Evolutionary conservation across 1,140 invertebrate genomes (phyloP).

Genomic region (Lordiphosa stackelbergi): DNA sequence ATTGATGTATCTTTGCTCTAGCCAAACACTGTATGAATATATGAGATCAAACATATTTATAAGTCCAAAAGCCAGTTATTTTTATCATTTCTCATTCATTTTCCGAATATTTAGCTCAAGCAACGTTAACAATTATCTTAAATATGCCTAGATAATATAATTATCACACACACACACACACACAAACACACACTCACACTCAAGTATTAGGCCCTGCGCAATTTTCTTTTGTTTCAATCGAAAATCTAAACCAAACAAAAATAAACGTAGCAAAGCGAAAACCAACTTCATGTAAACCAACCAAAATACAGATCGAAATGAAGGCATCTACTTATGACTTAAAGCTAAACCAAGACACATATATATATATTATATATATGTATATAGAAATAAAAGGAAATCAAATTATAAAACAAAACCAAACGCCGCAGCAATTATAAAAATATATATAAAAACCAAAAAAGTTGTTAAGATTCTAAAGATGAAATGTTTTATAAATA

Average conservation of each 20-base stretch:
- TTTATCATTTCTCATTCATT: neutral
- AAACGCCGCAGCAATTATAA: slow-evolving; percentile 55
- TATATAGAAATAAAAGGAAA: slow-evolving; percentile 36
- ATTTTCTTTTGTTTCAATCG: slow-evolving; percentile 31
- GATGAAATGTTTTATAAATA: slow-evolving; percentile 77
- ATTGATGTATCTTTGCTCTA: no score
- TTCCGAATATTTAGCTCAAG: slow-evolving; percentile 33
- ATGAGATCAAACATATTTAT: no score
- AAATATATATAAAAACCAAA: slow-evolving; percentile 42
- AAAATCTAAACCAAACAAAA: slow-evolving; percentile 6
- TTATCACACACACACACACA: slow-evolving; percentile 21
- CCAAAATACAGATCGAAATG: slow-evolving; percentile 19
- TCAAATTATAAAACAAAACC: slow-evolving; percentile 39
- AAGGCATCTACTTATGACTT: slow-evolving; percentile 60
- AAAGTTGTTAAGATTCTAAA: slow-evolving; percentile 77
- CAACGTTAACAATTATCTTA: slow-evolving; percentile 31
- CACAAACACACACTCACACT: slow-evolving; percentile 16
- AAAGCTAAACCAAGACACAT: slow-evolving; percentile 42
- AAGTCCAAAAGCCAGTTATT: no score
- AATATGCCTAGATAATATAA: slow-evolving; percentile 42
- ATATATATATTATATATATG: slow-evolving; percentile 51
- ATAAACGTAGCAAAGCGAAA: slow-evolving; percentile 35
- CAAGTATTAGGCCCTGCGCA: slow-evolving; percentile 57
- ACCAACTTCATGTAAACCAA: slow-evolving; percentile 45
- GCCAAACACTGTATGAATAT: no score